Evolutionary conservation across 2,888 invertebrate species (phyloP), one percentile per base, ranked within the genome.

Genomic region (Idaea straminata): DNA sequence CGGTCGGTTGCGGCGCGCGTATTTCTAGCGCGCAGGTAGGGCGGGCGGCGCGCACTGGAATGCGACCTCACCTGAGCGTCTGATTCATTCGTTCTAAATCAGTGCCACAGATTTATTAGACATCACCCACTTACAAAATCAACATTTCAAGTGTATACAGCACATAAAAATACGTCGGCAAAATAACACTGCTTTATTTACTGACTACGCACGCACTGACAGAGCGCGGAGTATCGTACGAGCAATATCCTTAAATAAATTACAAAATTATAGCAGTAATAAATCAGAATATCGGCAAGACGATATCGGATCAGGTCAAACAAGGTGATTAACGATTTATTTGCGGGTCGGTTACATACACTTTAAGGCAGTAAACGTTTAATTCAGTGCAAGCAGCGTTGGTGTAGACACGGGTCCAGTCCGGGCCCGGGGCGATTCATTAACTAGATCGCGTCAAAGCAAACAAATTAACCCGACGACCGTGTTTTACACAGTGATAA

Each of bases 401-500:
- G 80, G 84, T 83, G 84, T 81, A 85, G 86, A 88, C 88, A 86
- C 81, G 90, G 91, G 89, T 89, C 85, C 79, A 83, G 10, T 4
- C 47, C 10, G 47, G 25, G 85, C 89, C 85, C 78, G 84, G 80
- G 87, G 90, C 91, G 87, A 91, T 92, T 92, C 92, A 92, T 92
- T 92, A 92, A 88, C 81, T 84, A 83, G 83, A 83, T 83, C 89
- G 91, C 87, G 88, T 89, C 86, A 89, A 88, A 87, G 86, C 90
- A 92, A 92, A 92, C 92, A 92, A 92, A 92, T 92, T 92, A 92
- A 91, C 91, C 80, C 86, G 84, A 83, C 87, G 87, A 89, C 82
- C 88, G 82, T 88, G 89, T 91, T 91, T 88, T 88, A 90, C 84
- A 83, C 85, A 82, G 88, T 85, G 89, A 90, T 89, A 90, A 90